These are phyloP conservation scores for Rhizomys pruinosus DNA, from an alignment of 2,113 vertebrate species.

Conservation along the genomic window DNA sequence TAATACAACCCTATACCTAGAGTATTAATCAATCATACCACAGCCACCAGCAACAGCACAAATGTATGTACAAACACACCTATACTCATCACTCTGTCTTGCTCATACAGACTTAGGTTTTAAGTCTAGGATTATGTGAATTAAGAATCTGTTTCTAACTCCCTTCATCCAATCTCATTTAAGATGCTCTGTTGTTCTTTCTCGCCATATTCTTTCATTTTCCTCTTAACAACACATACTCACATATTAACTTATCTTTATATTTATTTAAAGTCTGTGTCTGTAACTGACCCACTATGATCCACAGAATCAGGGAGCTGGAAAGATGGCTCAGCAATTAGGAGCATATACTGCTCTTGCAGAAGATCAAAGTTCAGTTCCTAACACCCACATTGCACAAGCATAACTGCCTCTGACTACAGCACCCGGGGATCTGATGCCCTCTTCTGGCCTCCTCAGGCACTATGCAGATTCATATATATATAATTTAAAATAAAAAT, in stretches of 20 bases:
- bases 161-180: neutral
- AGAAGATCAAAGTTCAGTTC: neutral
- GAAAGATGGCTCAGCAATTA: neutral
- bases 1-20: neutral
- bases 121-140: neutral
- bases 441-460: neutral
- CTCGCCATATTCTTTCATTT: neutral
- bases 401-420: neutral
- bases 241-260: neutral
- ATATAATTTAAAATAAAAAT: neutral
- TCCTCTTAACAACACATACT: neutral
- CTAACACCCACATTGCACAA: neutral
- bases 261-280: neutral
- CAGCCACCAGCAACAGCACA: neutral
- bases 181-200: neutral
- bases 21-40: neutral
- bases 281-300: neutral
- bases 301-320: neutral
- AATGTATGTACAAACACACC: accelerated
- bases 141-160: neutral
- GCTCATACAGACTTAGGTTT: neutral
- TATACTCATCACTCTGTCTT: neutral
- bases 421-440: neutral
- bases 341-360: neutral
- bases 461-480: neutral